Evolutionary conservation across 1,140 invertebrate genomes (phyloP).

Genomic region (Drosophila rhopaloa): DNA sequence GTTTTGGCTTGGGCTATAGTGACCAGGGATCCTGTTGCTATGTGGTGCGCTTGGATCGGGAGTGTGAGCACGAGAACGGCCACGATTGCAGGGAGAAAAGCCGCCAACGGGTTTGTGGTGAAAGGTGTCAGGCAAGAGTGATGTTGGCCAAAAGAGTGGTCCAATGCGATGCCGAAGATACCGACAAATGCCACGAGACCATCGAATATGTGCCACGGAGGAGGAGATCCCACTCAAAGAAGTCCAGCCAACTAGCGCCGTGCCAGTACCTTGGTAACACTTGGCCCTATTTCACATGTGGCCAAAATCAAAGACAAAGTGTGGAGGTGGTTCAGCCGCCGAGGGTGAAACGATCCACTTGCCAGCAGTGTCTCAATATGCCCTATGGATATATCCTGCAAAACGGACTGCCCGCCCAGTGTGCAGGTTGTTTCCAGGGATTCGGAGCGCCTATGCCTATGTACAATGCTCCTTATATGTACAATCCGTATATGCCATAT

Average conservation of each 20-base stretch:
- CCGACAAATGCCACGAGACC: conserved; percentile 49
- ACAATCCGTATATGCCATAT: conserved; percentile 28
- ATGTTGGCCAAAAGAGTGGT: conserved; percentile 67
- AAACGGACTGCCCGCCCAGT: conserved; percentile 48
- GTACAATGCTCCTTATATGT: conserved; percentile 9
- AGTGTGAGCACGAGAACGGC: conserved; percentile 37
- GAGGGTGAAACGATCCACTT: conserved; percentile 26
- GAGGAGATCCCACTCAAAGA: conserved; percentile 17
- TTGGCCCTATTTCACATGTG: conserved; percentile 55
- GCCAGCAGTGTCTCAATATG: conserved; percentile 45
- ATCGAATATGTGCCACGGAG: conserved; percentile 62
- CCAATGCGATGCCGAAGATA: conserved; percentile 42
- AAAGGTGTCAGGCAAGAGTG: conserved; percentile 61
- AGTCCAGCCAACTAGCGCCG: not conserved
- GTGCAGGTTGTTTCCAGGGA: conserved; percentile 44
- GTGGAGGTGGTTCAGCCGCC: not conserved
- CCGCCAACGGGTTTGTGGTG: conserved; percentile 60
- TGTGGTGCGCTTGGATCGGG: conserved; percentile 47
- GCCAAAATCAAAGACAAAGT: not conserved
- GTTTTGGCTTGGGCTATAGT: conserved; percentile 70
- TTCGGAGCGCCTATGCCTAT: conserved; percentile 35
- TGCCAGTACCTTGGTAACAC: conserved; percentile 40
- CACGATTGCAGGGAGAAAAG: conserved; percentile 39
- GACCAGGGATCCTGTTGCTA: conserved; percentile 71
- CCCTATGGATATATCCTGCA: conserved; percentile 52